phyloP scores from a whole-genome alignment of 2,113 vertebrate genomes.

The Genyomyrus donnyi region DNA sequence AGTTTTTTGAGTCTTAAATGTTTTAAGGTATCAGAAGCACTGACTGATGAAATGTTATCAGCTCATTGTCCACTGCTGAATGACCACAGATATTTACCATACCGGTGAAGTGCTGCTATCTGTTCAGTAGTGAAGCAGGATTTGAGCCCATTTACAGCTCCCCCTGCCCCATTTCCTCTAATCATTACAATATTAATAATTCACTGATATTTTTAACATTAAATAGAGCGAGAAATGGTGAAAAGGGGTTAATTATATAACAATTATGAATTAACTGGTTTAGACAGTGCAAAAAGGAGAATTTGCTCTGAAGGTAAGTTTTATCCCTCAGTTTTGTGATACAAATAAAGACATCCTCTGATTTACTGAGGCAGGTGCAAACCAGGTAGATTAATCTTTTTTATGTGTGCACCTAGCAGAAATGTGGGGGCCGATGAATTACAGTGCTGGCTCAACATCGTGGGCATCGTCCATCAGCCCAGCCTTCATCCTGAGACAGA shows the following conservation, averaged over 20 bases:
- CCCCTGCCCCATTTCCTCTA: not conserved
- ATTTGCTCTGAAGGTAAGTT: not conserved
- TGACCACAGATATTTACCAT: not conserved
- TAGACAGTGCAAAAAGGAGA: not conserved
- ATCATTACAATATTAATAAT: not conserved
- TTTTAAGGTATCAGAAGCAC: not conserved
- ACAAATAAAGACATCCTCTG: not conserved
- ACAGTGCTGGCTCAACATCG: not conserved
- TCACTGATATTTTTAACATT: not conserved
- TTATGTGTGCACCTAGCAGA: no score
- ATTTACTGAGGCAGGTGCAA: not conserved
- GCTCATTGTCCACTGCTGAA: not conserved
- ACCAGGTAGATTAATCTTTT: not conserved
- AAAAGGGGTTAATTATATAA: not conserved
- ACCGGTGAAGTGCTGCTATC: not conserved
- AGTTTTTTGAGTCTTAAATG: constrained; percentile 43
- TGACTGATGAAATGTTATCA: not conserved
- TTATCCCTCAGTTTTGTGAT: not conserved
- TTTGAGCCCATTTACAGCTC: no score
- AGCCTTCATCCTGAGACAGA: not conserved
- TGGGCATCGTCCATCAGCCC: not conserved
- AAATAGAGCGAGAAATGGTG: not conserved
- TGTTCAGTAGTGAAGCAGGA: not conserved
- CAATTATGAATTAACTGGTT: not conserved
- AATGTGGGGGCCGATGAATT: not conserved